A percentile compares a stretch with the other conserved stretches of the same genome.
These are phyloP conservation scores for Danaus melanippus DNA, from an alignment of 1,140 invertebrate genomes.

Conservation along the genomic window DNA sequence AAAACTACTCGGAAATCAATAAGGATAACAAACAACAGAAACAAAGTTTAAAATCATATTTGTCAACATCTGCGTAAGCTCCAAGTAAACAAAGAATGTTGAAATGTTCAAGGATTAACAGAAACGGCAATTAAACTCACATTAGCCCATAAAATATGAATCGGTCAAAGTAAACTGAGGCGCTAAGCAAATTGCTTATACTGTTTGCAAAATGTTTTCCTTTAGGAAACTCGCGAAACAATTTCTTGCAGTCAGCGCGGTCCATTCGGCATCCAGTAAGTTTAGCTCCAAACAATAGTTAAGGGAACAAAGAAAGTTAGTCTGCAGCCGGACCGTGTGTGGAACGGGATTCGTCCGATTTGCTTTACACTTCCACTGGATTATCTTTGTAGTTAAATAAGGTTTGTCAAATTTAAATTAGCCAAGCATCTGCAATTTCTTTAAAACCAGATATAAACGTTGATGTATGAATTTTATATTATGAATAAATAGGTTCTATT, in stretches of 20 bases:
- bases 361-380: conserved; percentile 17
- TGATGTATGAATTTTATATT: no score
- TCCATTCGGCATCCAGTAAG: conserved; percentile 33
- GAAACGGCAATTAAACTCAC: conserved; percentile 53
- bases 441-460: no score
- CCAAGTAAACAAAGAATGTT: conserved; percentile 15
- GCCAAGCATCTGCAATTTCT: no score
- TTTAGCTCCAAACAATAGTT: conserved; percentile 63
- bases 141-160: conserved; percentile 61
- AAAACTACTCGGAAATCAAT: no score
- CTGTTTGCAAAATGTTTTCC: conserved; percentile 63
- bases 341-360: conserved; percentile 25
- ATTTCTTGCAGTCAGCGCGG: conserved; percentile 32
- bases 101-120: conserved; percentile 19
- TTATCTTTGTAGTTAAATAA: neutral
- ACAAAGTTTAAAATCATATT: no score
- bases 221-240: conserved; percentile 34
- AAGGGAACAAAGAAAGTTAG: conserved; percentile 60
- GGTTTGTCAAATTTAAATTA: no score
- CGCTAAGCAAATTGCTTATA: conserved; percentile 57
- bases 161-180: conserved; percentile 28
- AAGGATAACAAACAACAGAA: no score
- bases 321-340: conserved; percentile 39
- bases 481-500: no score
- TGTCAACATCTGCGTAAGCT: no score